Percentiles rank a stretch among this genome's conserved stretches.
phyloP scores from a whole-genome alignment of 1,140 invertebrate species.

The Caenorhabditis remanei region DNA sequence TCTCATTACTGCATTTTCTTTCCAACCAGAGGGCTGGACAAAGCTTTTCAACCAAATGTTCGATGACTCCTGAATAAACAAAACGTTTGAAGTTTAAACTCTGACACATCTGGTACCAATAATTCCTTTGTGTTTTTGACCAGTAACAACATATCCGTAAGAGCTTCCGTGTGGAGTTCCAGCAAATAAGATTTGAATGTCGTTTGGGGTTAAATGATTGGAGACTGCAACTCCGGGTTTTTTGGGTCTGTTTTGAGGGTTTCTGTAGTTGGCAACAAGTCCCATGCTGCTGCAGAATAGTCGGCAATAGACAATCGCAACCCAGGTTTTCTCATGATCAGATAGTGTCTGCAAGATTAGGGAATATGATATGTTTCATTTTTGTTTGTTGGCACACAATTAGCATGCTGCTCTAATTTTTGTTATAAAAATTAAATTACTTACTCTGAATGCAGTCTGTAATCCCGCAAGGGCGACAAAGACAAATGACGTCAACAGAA shows the following conservation, averaged over 20 bases:
- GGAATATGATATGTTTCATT: background rate
- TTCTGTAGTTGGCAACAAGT: constrained; percentile 30
- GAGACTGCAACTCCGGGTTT: constrained; percentile 66
- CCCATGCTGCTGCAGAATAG: constrained; percentile 51
- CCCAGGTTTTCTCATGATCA: constrained; percentile 62
- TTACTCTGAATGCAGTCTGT: constrained; percentile 52
- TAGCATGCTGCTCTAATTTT: background rate
- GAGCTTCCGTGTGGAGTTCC: constrained; percentile 55
- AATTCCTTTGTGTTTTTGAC: constrained; percentile 65
- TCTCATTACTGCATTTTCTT: constrained; percentile 50
- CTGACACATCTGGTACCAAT: constrained; percentile 55
- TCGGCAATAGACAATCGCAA: constrained; percentile 57
- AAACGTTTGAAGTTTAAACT: background rate
- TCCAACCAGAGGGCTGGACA: constrained; percentile 59
- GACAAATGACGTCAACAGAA: constrained; percentile 57
- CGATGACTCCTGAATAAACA: constrained; percentile 61
- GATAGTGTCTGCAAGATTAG: constrained; percentile 36
- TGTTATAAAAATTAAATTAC: background rate
- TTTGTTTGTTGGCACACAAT: background rate
- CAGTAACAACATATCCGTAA: constrained; percentile 63
- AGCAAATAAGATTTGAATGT: constrained; percentile 66
- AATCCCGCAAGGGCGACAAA: constrained; percentile 59
- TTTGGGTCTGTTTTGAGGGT: constrained; percentile 56
- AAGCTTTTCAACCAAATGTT: constrained; percentile 49
- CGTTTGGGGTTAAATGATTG: constrained; percentile 65